Conservation (phyloP, 1,140 invertebrate genomes). For the Solen grandis region DNA sequence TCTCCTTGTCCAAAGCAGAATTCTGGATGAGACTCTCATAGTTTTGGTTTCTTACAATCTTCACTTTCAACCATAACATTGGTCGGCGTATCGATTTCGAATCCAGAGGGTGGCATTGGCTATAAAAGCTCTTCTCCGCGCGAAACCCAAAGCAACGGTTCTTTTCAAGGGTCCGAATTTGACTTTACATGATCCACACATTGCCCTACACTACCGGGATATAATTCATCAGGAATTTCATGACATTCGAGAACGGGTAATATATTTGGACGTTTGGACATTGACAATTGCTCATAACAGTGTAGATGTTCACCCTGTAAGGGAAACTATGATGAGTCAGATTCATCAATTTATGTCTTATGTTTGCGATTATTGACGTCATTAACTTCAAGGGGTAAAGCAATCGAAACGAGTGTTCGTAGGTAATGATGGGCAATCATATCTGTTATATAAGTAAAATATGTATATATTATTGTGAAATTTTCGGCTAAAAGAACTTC, state of each 20-base stretch:
- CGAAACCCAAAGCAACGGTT: constrained; percentile 14
- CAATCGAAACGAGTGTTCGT: too few relatives aligned
- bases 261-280: constrained; percentile 31
- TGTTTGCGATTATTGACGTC: too few relatives aligned
- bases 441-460: too few relatives aligned
- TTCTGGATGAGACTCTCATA: constrained; percentile 7
- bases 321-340: background rate
- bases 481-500: too few relatives aligned
- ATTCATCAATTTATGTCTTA: constrained; percentile 42
- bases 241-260: background rate
- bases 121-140: background rate
- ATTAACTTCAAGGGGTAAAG: too few relatives aligned
- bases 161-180: constrained; percentile 32
- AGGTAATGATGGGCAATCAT: too few relatives aligned
- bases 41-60: constrained; percentile 9
- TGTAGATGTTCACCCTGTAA: constrained; percentile 1
- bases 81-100: background rate
- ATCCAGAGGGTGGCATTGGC: background rate
- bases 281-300: constrained; percentile 23
- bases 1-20: background rate
- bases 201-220: background rate
- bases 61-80: constrained; percentile 22
- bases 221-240: constrained; percentile 30
- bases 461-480: too few relatives aligned
- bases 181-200: constrained; percentile 11